Evolutionary conservation across 2,797 vertebrate genomes (phyloP), one percentile per base, ranked within the genome.

Genomic region (Oreonectes daqikongensis): DNA sequence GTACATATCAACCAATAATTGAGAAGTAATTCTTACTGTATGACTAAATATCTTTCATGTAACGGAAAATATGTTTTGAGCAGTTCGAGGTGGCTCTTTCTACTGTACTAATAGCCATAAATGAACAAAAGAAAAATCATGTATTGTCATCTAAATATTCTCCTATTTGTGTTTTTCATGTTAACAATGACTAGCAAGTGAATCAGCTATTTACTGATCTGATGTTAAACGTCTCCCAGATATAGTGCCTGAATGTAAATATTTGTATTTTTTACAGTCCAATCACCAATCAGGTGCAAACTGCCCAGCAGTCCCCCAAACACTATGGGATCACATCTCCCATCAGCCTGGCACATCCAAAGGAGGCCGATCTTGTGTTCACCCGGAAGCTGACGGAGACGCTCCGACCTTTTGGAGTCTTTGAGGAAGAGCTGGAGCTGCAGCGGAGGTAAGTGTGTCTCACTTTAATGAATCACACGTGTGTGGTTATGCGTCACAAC

Each of bases 301-400:
- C 89, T 79, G 84, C 83, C 26, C 93, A 91, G 82, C 91, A 92
- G 42, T 85, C 87, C 0, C 88, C 91, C 80, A 94, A 92, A 89
- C 93, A 95, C 86, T 95, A 92, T 94, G 95, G 95, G 86, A 94
- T 97, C 85, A 95, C 94, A 42, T 95, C 93, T 79, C 95, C 95
- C 24, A 96, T 97, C 90, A 96, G 94, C 87, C 86, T 94, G 88
- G 94, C 93, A 76, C 86, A 85, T 70, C 95, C 95, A 52, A 93
- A 94, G 87, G 94, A 97, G 84, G 87, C 89, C 9, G 95, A 97
- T 83, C 90, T 94, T 88, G 84, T 89, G 30, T 92, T 93, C 71
- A 94, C 95, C 22, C 91, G 92, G 88, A 95, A 92, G 81, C 90
- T 96, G 72, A 93, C 91, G 0, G 93, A 95, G 77, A 93, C 92